Conservation (phyloP, 2,113 vertebrate genomes). For the Chloropsis hardwickii region DNA sequence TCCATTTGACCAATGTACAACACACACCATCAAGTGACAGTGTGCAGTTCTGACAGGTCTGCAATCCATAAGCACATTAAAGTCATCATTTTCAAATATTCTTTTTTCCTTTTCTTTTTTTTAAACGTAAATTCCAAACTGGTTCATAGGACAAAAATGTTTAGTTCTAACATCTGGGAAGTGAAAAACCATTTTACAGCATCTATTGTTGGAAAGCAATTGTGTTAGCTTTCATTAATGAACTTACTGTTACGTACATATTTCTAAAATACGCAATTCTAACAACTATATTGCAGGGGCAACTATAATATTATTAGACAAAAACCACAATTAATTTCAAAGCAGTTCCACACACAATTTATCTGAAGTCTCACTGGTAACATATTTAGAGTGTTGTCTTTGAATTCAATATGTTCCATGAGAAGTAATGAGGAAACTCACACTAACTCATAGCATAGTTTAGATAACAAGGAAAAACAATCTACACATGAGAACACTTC, state of each 20-base stretch:
- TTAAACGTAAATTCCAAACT: background rate
- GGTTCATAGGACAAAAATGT: background rate
- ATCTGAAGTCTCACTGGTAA: background rate
- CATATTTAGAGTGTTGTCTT: background rate
- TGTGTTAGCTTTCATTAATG: background rate
- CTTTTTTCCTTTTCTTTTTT: background rate
- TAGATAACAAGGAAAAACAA: background rate
- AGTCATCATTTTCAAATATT: background rate
- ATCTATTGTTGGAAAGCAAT: background rate
- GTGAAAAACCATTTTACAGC: background rate
- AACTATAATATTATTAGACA: background rate
- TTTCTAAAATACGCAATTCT: background rate
- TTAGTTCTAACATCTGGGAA: background rate
- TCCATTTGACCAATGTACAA: background rate
- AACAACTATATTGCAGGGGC: background rate
- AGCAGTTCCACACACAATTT: background rate
- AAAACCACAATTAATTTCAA: background rate
- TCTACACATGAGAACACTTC: background rate
- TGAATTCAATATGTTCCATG: background rate
- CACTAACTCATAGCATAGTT: background rate
- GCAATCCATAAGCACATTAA: background rate
- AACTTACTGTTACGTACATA: background rate
- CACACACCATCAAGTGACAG: background rate
- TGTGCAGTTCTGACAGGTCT: background rate
- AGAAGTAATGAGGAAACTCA: background rate